These are phyloP conservation scores for Trachelus stipa DNA, from an alignment of 2,888 invertebrate genomes.

Conservation along the genomic window DNA sequence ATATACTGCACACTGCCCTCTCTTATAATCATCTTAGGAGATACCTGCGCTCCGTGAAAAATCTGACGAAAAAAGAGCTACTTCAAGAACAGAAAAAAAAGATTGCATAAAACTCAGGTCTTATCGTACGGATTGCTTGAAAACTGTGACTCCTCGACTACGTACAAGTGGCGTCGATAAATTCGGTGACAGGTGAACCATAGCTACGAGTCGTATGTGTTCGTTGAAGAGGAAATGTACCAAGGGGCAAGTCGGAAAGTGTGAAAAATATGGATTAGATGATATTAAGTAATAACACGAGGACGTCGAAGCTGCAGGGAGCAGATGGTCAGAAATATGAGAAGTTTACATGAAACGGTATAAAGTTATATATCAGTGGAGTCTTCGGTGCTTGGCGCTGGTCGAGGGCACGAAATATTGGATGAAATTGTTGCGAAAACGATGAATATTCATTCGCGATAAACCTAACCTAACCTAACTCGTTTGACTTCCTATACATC, in stretches of 20 bases:
- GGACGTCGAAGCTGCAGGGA: constrained; percentile 31
- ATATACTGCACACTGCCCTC: neutral
- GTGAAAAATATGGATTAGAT: constrained; percentile 41
- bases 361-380: neutral
- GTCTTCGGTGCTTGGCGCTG: neutral
- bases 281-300: constrained; percentile 48
- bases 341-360: constrained; percentile 38
- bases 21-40: neutral
- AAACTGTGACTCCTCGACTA: neutral
- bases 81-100: neutral
- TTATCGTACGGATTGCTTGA: neutral
- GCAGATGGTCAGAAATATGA: constrained; percentile 53
- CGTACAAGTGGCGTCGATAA: neutral
- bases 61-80: neutral
- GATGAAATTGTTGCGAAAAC: neutral
- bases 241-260: neutral
- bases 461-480: neutral
- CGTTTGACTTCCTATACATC: neutral
- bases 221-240: neutral
- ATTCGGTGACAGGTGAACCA: neutral
- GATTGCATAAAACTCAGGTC: neutral
- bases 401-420: neutral
- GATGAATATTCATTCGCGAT: neutral
- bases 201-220: neutral
- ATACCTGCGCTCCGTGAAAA: neutral